Percentiles rank a stretch among this genome's conserved stretches.
Conservation (phyloP, 2,888 invertebrate species). For the Diplazon laetatorius region DNA sequence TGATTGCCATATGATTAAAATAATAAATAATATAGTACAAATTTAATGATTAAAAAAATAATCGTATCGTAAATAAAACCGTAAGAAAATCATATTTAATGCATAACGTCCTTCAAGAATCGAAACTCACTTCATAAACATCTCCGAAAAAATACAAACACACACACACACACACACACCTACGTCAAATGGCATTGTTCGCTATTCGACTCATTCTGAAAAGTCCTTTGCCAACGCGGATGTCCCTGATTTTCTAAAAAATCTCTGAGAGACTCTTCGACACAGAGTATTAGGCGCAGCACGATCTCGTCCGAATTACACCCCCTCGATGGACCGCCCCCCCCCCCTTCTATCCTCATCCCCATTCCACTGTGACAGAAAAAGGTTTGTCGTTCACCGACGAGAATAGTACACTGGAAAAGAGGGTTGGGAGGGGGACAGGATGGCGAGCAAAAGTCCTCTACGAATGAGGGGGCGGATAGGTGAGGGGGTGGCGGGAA, state of each 20-base stretch:
- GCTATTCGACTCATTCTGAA: slow-evolving; percentile 34
- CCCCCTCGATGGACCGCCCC: slow-evolving; percentile 36
- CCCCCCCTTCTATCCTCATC: background rate
- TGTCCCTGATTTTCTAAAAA: slow-evolving; percentile 35
- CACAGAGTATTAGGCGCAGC: slow-evolving; percentile 67
- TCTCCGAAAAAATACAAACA: background rate
- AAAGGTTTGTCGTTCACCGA: slow-evolving; percentile 51
- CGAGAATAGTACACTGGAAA: slow-evolving; percentile 40
- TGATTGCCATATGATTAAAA: too few species aligned
- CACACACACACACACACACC: too few species aligned
- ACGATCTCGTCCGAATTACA: slow-evolving; percentile 72
- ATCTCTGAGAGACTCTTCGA: slow-evolving; percentile 67
- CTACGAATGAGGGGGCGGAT: too few species aligned
- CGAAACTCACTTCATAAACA: too few species aligned
- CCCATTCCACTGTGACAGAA: background rate
- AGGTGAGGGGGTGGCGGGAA: too few species aligned
- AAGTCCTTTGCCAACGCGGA: slow-evolving; percentile 24
- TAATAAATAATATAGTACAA: too few species aligned
- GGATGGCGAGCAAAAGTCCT: slow-evolving; percentile 47
- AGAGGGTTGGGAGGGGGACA: slow-evolving; percentile 15
- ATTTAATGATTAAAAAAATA: too few species aligned
- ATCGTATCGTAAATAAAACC: too few species aligned
- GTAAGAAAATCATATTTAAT: too few species aligned
- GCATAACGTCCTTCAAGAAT: too few species aligned
- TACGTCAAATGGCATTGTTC: background rate